Evolutionary conservation across 2,888 invertebrate genomes (phyloP), one percentile per base, ranked within the genome.

Genomic region (Coelinius sp.): DNA sequence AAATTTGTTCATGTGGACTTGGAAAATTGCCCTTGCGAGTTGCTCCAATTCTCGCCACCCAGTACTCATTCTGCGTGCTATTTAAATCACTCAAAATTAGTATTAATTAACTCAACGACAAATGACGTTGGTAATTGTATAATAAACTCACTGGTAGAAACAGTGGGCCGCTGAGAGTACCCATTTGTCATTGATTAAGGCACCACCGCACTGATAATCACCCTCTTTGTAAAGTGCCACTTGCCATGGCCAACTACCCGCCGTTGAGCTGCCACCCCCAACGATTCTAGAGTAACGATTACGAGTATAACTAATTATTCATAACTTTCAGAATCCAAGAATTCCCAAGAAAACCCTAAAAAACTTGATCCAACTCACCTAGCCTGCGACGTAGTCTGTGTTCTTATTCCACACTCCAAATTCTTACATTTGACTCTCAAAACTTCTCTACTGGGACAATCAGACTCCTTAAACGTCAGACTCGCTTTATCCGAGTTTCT

Each of bases 181-280:
- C 94, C 94, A 95, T 80, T 90, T 89, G 71, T 91, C 89, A 12
- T 91, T 90, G 76, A 95, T 90, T 56, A 95, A 90, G 1, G 94
- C 94, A 20, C 92, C 95, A 20, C 94, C 94, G 85, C 95, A 95
- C 88, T 94, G 94, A 89, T 94, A 94, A 88, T 94, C 94, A 0
- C 95, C 95, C 88, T 95, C 94, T 82, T 94, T 93, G 88, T 95
- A 95, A 22, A 95, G 90, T 41, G 94, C 95, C n/a, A 94, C 94
- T 89, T 94, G 94, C 94, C 94, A 95, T 2, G 95, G 95, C 94
- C 94, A 94, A 27, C 94, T 92, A 77, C 94, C 94, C 7, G 93
- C 91, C 66, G 92, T 91, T 46, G 94, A 92, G 83, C 94, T 94
- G 68, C 91, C 92, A 75, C 95, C 94, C 70, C 95, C 95, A 80